Percentiles rank a stretch among this genome's conserved stretches.
These are phyloP conservation scores for Drosophila ohnishii DNA, from an alignment of 1,140 invertebrate genomes.

Conservation along the genomic window DNA sequence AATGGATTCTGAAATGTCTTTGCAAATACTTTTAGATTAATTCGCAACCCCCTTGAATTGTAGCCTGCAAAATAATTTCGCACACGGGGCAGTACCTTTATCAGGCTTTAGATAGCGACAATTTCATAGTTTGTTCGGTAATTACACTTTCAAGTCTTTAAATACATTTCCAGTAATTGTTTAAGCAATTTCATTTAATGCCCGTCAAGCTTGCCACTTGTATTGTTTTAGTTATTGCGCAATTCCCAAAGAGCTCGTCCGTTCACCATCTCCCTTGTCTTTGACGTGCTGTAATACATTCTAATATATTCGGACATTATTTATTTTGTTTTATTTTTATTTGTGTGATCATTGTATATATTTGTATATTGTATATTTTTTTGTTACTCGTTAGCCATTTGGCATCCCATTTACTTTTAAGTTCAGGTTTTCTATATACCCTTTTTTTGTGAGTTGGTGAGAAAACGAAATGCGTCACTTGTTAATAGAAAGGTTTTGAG, in stretches of 20 bases:
- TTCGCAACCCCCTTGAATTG: neutral
- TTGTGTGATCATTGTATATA: constrained; percentile 14
- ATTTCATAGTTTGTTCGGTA: constrained; percentile 46
- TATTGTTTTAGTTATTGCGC: constrained; percentile 44
- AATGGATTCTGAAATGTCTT: neutral
- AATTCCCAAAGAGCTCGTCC: constrained; percentile 33
- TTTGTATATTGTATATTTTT: constrained; percentile 8
- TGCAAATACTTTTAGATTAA: neutral
- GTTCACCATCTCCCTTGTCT: neutral
- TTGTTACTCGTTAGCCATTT: constrained; percentile 35
- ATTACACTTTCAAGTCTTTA: constrained; percentile 42
- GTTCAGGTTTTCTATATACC: constrained; percentile 22
- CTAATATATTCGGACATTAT: constrained; percentile 56
- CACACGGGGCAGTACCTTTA: constrained; percentile 19
- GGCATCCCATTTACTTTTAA: constrained; percentile 27
- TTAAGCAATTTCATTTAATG: constrained; percentile 41
- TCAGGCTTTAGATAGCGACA: constrained; percentile 41
- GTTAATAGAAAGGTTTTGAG: constrained; percentile 13
- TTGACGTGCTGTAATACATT: constrained; percentile 56
- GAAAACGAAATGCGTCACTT: constrained; percentile 23
- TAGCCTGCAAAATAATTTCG: constrained; percentile 10
- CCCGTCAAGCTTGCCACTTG: constrained; percentile 13
- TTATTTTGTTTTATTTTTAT: constrained; percentile 25
- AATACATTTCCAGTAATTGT: constrained; percentile 47
- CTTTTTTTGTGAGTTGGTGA: constrained; percentile 6